Percentiles rank a stretch among this genome's conserved stretches.
Conservation (phyloP, 2,888 invertebrate species). For the Pilophorus perplexus region DNA sequence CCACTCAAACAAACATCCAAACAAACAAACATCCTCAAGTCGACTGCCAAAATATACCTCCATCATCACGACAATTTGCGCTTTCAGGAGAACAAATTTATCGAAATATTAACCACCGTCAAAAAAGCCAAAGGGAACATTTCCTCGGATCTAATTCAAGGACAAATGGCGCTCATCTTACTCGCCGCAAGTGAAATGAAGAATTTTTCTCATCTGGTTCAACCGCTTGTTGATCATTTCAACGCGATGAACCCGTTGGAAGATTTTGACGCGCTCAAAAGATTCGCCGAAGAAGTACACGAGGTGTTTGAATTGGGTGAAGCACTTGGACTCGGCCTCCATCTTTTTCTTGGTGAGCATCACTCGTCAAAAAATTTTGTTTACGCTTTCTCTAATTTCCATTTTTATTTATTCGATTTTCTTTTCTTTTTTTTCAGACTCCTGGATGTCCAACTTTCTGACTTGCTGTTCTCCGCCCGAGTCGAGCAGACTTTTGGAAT, state of each 20-base stretch:
- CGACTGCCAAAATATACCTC: too few relatives aligned
- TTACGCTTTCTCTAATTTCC: background rate
- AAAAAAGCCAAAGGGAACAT: conserved; percentile 16
- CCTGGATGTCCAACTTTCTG: conserved; percentile 50
- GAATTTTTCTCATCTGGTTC: conserved; percentile 10
- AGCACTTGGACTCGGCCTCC: conserved; percentile 50
- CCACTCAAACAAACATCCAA: too few relatives aligned
- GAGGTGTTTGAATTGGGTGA: conserved; percentile 52
- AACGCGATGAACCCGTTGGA: conserved; percentile 24
- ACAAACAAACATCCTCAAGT: too few relatives aligned
- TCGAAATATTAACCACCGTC: conserved; percentile 34
- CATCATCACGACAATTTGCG: too few relatives aligned
- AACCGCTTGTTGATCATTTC: conserved; percentile 18
- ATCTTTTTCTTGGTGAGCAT: conserved; percentile 46
- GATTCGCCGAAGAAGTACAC: conserved; percentile 52
- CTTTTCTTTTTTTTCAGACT: conserved; percentile 47
- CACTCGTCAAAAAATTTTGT: background rate
- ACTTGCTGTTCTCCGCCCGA: conserved; percentile 48
- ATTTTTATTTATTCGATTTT: conserved; percentile 1
- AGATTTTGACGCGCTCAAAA: conserved; percentile 50
- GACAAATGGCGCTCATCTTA: conserved; percentile 30
- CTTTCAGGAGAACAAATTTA: conserved; percentile 43
- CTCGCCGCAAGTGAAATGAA: background rate
- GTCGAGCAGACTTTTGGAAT: conserved; percentile 48
- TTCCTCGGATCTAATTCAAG: conserved; percentile 19